Percentiles rank a stretch among this genome's conserved stretches.
Evolutionary conservation across 1,140 invertebrate genomes (phyloP).

Genomic region (Drosophila grimshawi): DNA sequence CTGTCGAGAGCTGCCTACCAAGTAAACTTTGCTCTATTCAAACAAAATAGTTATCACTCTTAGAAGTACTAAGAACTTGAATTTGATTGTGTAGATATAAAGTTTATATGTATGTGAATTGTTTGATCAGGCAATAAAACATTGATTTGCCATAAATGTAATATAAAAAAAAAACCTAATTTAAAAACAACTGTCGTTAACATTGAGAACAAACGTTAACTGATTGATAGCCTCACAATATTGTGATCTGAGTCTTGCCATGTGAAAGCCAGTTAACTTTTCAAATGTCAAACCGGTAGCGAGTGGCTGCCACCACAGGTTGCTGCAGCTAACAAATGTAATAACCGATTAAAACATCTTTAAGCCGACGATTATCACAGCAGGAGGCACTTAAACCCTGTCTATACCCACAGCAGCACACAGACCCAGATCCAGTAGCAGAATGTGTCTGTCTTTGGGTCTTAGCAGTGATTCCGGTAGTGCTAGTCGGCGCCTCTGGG

Average conservation of each 20-base stretch:
- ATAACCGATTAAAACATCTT: slow-evolving; percentile 83
- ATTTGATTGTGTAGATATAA: too few relatives aligned
- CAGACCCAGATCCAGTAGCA: slow-evolving; percentile 17
- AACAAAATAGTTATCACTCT: too few relatives aligned
- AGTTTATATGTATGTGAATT: too few relatives aligned
- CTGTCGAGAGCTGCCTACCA: too few relatives aligned
- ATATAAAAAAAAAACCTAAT: background rate
- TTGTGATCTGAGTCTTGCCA: background rate
- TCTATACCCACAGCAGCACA: background rate
- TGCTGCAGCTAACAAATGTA: slow-evolving; percentile 65
- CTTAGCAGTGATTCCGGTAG: slow-evolving; percentile 35
- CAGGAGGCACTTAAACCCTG: slow-evolving; percentile 45
- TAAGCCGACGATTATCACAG: slow-evolving; percentile 78
- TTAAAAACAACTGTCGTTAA: background rate
- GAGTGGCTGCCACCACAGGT: slow-evolving; percentile 1
- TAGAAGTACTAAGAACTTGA: too few relatives aligned
- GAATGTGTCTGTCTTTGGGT: slow-evolving; percentile 6
- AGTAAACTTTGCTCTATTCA: too few relatives aligned
- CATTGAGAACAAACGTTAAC: too few relatives aligned
- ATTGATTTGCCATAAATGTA: too few relatives aligned
- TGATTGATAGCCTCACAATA: background rate
- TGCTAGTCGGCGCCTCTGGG: slow-evolving; percentile 66
- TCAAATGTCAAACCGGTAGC: slow-evolving; percentile 35
- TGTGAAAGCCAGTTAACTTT: slow-evolving; percentile 13
- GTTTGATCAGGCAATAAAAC: too few relatives aligned